A percentile compares a stretch with the other conserved stretches of the same genome.
Evolutionary conservation across 2,888 invertebrate species (phyloP).

Genomic region (Mechanitis mazaeus): DNA sequence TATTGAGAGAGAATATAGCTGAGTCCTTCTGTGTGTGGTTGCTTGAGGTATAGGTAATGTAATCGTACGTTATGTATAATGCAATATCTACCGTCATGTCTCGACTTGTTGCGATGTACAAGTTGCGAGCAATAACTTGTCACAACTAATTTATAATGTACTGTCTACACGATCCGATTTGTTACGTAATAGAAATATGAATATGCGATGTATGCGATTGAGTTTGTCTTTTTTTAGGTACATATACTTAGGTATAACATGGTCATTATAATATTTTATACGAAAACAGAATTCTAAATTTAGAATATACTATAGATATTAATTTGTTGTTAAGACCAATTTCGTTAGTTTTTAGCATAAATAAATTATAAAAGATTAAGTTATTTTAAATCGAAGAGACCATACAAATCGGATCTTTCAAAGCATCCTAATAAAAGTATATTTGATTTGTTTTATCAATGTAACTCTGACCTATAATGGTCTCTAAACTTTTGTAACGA

Average conservation of each 20-base stretch:
- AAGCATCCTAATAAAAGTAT: neutral
- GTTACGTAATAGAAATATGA: constrained; percentile 16
- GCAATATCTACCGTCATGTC: constrained; percentile 37
- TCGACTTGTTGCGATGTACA: neutral
- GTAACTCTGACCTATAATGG: too few relatives aligned
- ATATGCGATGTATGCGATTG: constrained; percentile 8
- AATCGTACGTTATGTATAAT: neutral
- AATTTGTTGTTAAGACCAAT: constrained; percentile 4
- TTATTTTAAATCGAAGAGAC: neutral
- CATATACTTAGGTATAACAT: constrained; percentile 21
- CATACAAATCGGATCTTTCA: constrained; percentile 25
- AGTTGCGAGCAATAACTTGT: constrained; percentile 9
- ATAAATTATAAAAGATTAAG: neutral
- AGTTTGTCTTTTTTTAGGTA: constrained; percentile 11
- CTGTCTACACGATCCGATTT: constrained; percentile 24
- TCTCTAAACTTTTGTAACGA: too few relatives aligned
- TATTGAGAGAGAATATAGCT: constrained; percentile 74
- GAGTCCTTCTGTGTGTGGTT: constrained; percentile 66
- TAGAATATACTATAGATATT: constrained; percentile 8
- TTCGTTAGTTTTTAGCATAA: constrained; percentile 2
- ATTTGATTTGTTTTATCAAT: too few relatives aligned
- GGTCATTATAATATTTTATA: constrained; percentile 17
- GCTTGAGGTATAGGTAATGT: constrained; percentile 44
- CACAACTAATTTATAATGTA: constrained; percentile 8
- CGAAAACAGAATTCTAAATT: constrained; percentile 10